These are phyloP conservation scores for Macrosteles quadrilineatus DNA, from an alignment of 1,140 invertebrate species.

Conservation along the genomic window DNA sequence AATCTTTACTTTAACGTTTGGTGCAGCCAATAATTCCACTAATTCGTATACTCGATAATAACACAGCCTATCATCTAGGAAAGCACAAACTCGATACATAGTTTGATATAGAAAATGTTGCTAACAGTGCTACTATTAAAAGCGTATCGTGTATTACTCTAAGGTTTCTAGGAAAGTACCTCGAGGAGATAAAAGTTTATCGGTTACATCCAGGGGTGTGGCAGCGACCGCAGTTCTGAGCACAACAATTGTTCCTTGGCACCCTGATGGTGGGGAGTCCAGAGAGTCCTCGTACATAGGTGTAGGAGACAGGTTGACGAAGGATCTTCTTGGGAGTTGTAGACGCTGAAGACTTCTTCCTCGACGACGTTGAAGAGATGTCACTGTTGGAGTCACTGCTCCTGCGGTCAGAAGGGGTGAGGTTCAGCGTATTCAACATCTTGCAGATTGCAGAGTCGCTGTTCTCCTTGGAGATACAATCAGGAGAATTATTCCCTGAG, in stretches of 20 bases:
- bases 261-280: conserved; percentile 72
- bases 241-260: background rate
- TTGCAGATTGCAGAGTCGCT: conserved; percentile 12
- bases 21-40: too few relatives aligned
- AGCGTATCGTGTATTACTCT: too few relatives aligned
- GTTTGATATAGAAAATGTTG: background rate
- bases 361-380: conserved; percentile 15
- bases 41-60: background rate
- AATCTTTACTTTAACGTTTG: background rate
- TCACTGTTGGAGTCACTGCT: conserved; percentile 34
- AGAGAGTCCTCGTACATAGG: conserved; percentile 74
- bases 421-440: conserved; percentile 24
- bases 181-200: background rate
- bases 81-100: background rate
- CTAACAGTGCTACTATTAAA: background rate
- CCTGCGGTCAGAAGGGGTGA: conserved; percentile 19
- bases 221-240: background rate
- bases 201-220: background rate
- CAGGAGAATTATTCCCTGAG: conserved; percentile 27
- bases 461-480: conserved; percentile 17
- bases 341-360: background rate
- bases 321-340: conserved; percentile 62
- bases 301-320: conserved; percentile 71
- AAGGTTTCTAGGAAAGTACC: background rate
- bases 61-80: background rate